Percentiles rank a stretch among this genome's conserved stretches.
These are phyloP conservation scores for Acromyrmex charruanus DNA, from an alignment of 1,140 invertebrate species.

Conservation along the genomic window DNA sequence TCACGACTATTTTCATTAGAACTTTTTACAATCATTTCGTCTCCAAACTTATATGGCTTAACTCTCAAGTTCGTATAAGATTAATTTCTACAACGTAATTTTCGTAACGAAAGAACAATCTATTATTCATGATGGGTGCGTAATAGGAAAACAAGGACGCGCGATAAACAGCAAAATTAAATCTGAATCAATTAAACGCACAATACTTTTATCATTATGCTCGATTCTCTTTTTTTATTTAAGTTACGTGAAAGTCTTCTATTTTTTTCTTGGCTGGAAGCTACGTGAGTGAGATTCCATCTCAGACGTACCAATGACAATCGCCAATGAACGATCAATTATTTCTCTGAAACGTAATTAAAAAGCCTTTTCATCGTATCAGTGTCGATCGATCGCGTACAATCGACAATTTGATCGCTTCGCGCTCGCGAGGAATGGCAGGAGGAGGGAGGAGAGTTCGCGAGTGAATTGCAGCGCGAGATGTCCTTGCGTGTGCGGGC, in stretches of 20 bases:
- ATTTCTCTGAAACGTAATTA: no score
- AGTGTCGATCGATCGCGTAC: neutral
- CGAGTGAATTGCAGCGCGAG: neutral
- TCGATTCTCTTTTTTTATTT: slow-evolving; percentile 46
- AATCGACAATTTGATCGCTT: neutral
- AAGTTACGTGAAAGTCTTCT: slow-evolving; percentile 55
- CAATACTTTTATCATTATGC: slow-evolving; percentile 1
- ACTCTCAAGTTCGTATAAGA: neutral
- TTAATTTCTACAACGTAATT: no score
- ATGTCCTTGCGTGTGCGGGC: neutral
- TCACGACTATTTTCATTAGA: neutral
- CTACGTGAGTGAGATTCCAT: neutral
- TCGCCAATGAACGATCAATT: neutral
- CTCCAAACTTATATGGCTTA: neutral
- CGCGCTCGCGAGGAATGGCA: neutral
- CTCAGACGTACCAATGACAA: neutral
- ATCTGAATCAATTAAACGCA: slow-evolving; percentile 75
- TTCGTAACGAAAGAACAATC: neutral
- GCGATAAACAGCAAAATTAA: slow-evolving; percentile 66
- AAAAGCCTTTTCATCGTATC: no score
- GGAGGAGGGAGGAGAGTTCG: neutral
- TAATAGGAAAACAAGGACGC: slow-evolving; percentile 65
- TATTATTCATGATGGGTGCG: slow-evolving; percentile 4
- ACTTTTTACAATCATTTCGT: neutral
- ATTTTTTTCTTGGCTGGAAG: neutral